These are phyloP conservation scores for Hoplostethus atlanticus DNA, from an alignment of 2,797 vertebrate species.

Conservation along the genomic window DNA sequence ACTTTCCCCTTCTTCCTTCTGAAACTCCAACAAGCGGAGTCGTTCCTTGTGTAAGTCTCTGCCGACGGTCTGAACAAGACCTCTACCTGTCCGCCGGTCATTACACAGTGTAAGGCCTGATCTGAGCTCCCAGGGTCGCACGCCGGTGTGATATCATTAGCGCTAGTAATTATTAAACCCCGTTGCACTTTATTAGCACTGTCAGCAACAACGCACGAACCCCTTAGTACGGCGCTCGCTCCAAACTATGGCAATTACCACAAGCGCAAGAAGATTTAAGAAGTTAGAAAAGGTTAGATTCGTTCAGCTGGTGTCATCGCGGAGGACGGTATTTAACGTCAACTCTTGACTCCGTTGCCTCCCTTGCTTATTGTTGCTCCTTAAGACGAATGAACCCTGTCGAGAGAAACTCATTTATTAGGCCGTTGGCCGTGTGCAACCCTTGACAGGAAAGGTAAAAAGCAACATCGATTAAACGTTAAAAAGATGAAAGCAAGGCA, in stretches of 20 bases:
- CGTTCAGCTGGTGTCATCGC: slow-evolving; percentile 28
- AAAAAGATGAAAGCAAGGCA: not conserved
- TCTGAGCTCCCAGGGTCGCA: slow-evolving; percentile 21
- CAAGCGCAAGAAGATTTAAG: slow-evolving; percentile 60
- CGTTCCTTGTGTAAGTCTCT: not conserved
- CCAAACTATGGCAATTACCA: slow-evolving; percentile 64
- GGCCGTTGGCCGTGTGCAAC: slow-evolving; percentile 5
- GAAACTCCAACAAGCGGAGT: not conserved
- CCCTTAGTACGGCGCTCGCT: slow-evolving; percentile 43
- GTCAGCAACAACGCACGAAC: slow-evolving; percentile 67
- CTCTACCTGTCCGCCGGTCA: slow-evolving; percentile 26
- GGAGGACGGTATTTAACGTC: slow-evolving; percentile 20
- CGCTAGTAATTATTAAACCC: slow-evolving; percentile 68
- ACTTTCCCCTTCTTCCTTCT: not conserved
- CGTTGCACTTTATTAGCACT: slow-evolving; percentile 69
- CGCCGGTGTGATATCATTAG: slow-evolving; percentile 62
- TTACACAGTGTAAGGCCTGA: slow-evolving; percentile 13
- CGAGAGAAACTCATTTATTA: slow-evolving; percentile 10
- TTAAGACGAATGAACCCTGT: slow-evolving; percentile 4
- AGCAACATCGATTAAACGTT: not conserved
- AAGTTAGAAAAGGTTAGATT: slow-evolving; percentile 44
- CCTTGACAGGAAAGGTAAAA: not conserved
- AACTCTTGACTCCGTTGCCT: slow-evolving; percentile 1
- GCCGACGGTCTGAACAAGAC: slow-evolving; percentile 6
- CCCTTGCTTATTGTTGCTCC: not conserved